Evolutionary conservation across 1,140 invertebrate species (phyloP).

Genomic region (Temnothorax curvispinosus): DNA sequence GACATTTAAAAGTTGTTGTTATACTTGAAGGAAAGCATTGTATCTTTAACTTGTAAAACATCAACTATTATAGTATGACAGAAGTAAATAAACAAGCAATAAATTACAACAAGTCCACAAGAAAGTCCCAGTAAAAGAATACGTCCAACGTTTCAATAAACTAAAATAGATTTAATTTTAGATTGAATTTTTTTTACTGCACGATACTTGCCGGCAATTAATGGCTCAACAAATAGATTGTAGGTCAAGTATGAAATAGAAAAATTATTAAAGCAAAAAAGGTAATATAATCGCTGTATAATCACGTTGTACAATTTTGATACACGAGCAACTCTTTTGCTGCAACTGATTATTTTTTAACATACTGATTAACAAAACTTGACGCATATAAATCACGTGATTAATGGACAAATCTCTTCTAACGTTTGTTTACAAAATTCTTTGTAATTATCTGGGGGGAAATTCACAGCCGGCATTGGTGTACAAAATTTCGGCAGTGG

Average conservation of each 20-base stretch:
- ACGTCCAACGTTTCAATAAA: background rate
- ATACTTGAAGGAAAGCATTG: background rate
- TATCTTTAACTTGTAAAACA: background rate
- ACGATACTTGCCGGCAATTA: background rate
- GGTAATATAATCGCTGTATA: background rate
- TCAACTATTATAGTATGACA: background rate
- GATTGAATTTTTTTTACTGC: background rate
- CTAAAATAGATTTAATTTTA: too few species aligned
- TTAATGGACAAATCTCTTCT: background rate
- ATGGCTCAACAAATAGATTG: background rate
- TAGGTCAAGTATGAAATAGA: background rate
- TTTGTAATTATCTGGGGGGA: slow-evolving; percentile 13
- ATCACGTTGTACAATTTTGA: background rate
- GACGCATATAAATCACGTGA: background rate
- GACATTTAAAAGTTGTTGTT: background rate
- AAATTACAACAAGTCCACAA: background rate
- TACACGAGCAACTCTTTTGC: background rate
- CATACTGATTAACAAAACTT: background rate
- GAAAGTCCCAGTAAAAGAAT: background rate
- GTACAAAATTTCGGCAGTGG: too few species aligned
- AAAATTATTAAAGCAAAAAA: background rate
- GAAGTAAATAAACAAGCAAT: background rate
- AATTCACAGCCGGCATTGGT: too few species aligned
- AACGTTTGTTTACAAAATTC: too few species aligned
- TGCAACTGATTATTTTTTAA: background rate